Evolutionary conservation across 2,888 invertebrate species (phyloP), one percentile per base, ranked within the genome.

Genomic region (Homarus gammarus): DNA sequence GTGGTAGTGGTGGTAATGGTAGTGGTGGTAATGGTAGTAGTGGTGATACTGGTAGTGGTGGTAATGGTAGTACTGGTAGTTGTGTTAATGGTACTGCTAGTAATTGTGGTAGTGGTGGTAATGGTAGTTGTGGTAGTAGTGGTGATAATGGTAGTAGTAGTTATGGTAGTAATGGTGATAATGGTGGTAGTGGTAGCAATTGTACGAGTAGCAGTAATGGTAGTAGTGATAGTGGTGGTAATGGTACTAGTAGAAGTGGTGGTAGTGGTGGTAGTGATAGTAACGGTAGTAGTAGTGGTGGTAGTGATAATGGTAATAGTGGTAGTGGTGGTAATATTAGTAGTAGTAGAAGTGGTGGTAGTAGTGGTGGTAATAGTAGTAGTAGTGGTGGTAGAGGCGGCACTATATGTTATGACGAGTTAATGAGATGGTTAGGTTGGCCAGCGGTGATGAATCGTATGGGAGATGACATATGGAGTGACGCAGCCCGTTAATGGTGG

Each of bases 391-490:
- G 40, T 38, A n/a, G 73, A 6, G 40, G 27, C 75, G 8, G n/a
- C 44, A 38, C 44, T 31, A 27, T 40, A 33, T 38, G 72, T 72
- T 72, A 72, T 36, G 75, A 75, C 44, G 75, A 22, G 75, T 44
- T 44, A 75, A 75, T 75, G 49, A 44, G 75, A 44, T 44, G 75
- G 75, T 44, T 40, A 44, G 10, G 44, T 40, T 75, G 27, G 75
- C n/a, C 44, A 0, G 27, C 27, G n/a, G 12, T 75, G 49, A 75
- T 81, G 64, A 64, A 61, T 81, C 38, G 64, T 64, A 38, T 64
- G 61, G 81, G 81, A 64, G 81, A 38, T 33, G 61, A 64, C 64
- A 31, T 36, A 38, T 15, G n/a, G 51, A 49, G 81, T 38, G 61
- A 81, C 81, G 40, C 44, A 36, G 12, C 31, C 49, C 36, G 49